Conservation (phyloP, 2,888 invertebrate genomes). For the Pherbina coryleti region DNA sequence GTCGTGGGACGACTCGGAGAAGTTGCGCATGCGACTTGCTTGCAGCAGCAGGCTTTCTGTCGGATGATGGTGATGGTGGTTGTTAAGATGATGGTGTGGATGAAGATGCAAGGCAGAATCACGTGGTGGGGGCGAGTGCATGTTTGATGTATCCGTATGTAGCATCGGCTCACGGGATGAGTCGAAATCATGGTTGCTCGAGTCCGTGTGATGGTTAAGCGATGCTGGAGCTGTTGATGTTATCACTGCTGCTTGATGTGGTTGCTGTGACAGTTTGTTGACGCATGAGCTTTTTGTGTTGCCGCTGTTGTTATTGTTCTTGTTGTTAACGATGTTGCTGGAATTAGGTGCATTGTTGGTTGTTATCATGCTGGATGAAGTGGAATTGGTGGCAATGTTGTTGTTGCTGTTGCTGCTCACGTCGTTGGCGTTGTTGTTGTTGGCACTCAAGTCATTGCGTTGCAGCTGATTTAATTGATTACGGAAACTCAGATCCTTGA, state of each 20-base stretch:
- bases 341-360: conserved; percentile 56
- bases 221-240: conserved; percentile 66
- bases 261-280: conserved; percentile 55
- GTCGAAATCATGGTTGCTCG: conserved; percentile 68
- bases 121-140: conserved; percentile 64
- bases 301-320: conserved; percentile 41
- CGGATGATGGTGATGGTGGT: conserved; percentile 56
- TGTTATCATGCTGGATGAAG: conserved; percentile 37
- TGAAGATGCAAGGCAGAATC: conserved; percentile 56
- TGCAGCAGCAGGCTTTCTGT: conserved; percentile 61
- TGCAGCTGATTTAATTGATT: conserved; percentile 65
- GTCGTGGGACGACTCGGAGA: conserved; percentile 69
- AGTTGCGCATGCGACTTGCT: conserved; percentile 64
- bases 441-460: conserved; percentile 50
- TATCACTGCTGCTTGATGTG: conserved; percentile 68
- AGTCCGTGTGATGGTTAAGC: conserved; percentile 66
- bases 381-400: conserved; percentile 44
- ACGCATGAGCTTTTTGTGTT: conserved; percentile 32
- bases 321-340: conserved; percentile 51
- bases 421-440: conserved; percentile 22
- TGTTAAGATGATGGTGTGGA: conserved; percentile 50
- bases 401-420: conserved; percentile 28
- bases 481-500: conserved; percentile 69
- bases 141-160: conserved; percentile 66
- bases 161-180: conserved; percentile 64